A percentile compares a stretch with the other conserved stretches of the same genome.
Evolutionary conservation across 53 echinoderm and acorn worm genomes (phyloP).

Genomic region (Pentamera pediparva): DNA sequence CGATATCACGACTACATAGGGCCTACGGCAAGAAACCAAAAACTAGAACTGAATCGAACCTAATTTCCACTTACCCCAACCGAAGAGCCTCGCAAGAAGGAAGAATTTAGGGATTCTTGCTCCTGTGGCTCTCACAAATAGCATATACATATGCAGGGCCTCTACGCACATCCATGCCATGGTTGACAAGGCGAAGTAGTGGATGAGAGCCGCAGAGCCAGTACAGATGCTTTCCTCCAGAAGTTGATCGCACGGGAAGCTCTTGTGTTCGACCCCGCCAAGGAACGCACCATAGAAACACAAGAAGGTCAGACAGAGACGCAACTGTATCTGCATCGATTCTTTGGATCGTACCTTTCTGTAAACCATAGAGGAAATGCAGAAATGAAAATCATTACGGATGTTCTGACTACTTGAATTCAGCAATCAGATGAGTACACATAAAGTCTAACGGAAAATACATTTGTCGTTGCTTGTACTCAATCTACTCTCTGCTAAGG

Average conservation of each 20-base stretch:
- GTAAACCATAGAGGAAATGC: neutral
- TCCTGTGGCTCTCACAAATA: slow-evolving; percentile 18
- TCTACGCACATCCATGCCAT: slow-evolving; percentile 34
- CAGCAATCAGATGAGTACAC: neutral
- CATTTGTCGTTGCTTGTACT: too few species aligned
- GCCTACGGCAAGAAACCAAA: neutral
- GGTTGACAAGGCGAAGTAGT: slow-evolving; percentile 6
- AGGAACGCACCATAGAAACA: slow-evolving; percentile 16
- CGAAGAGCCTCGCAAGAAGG: slow-evolving; percentile 9
- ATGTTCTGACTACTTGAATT: neutral
- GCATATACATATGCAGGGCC: slow-evolving; percentile 23
- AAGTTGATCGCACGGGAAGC: neutral
- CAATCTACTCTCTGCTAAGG: too few species aligned
- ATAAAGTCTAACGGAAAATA: neutral
- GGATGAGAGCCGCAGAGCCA: slow-evolving; percentile 9
- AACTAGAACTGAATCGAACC: too few species aligned
- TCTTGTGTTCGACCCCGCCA: slow-evolving; percentile 5
- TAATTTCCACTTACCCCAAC: slow-evolving; percentile 8
- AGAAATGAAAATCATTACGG: neutral
- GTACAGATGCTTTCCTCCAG: slow-evolving; percentile 15
- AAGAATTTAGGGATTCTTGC: neutral
- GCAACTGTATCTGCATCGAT: slow-evolving; percentile 20
- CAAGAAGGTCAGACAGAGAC: neutral
- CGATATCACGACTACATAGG: too few species aligned
- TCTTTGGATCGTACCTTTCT: slow-evolving; percentile 16